Conservation (phyloP, 1,140 invertebrate genomes). For the Lepidurus arcticus region DNA sequence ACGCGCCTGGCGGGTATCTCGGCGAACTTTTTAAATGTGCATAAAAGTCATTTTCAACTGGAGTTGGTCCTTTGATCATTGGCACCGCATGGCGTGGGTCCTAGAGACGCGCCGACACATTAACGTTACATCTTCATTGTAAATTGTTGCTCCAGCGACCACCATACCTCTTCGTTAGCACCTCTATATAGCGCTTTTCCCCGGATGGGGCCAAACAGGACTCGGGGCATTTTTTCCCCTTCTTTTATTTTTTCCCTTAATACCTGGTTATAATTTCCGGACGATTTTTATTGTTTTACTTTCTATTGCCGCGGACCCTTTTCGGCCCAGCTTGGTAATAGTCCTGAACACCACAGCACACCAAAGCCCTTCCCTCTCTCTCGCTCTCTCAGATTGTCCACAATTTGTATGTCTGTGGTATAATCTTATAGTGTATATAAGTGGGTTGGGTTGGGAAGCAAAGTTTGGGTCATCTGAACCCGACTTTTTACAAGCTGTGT, state of each 20-base stretch:
- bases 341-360: background rate
- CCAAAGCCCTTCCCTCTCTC: background rate
- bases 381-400: background rate
- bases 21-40: background rate
- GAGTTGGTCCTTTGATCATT: background rate
- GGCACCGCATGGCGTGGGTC: background rate
- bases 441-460: no score
- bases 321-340: background rate
- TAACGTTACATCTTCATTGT: slow-evolving; percentile 11
- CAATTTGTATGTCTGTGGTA: background rate
- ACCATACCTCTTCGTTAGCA: slow-evolving; percentile 18
- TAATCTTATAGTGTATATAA: no score
- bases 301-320: background rate
- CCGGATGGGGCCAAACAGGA: background rate
- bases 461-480: no score
- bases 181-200: background rate
- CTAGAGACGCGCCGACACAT: background rate
- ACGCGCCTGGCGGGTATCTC: slow-evolving; percentile 5
- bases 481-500: no score
- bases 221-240: background rate
- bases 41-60: slow-evolving; percentile 9
- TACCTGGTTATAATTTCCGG: slow-evolving; percentile 6
- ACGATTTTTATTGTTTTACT: slow-evolving; percentile 11
- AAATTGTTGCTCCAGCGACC: background rate
- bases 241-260: background rate